Percentiles rank a stretch among this genome's conserved stretches.
These are phyloP conservation scores for Acanthochromis polyacanthus DNA, from an alignment of 2,113 vertebrate genomes.

Conservation along the genomic window DNA sequence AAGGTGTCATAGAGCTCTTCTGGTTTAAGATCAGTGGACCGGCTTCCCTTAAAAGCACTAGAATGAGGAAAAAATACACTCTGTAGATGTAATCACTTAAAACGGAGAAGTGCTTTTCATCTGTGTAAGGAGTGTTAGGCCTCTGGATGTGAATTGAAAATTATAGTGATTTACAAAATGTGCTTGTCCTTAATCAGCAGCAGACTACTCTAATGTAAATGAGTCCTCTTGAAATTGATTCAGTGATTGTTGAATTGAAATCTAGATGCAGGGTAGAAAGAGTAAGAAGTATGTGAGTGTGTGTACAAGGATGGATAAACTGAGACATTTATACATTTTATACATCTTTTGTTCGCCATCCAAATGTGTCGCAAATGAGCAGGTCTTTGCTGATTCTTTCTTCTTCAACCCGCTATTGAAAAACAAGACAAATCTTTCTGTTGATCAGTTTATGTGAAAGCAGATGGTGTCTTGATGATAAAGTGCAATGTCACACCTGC, in stretches of 20 bases:
- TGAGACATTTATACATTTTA: not conserved
- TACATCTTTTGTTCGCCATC: not conserved
- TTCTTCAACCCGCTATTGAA: not conserved
- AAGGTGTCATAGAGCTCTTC: not conserved
- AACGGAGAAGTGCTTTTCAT: not conserved
- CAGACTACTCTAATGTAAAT: no score
- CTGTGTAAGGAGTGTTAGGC: no score
- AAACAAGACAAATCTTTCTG: not conserved
- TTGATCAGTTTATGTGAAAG: not conserved
- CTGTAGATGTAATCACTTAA: not conserved
- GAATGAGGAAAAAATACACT: no score
- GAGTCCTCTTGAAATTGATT: no score
- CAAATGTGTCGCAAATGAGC: not conserved
- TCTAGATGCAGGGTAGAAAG: no score
- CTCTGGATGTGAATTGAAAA: no score
- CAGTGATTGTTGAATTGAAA: no score
- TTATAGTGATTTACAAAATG: no score
- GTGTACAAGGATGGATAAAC: not conserved
- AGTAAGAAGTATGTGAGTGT: no score
- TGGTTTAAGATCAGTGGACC: not conserved
- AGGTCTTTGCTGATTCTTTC: not conserved
- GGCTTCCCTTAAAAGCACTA: no score
- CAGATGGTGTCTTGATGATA: not conserved
- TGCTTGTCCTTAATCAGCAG: no score
- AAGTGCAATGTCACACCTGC: conserved; percentile 1